Evolutionary conservation across 2,888 invertebrate species (phyloP), one percentile per base, ranked within the genome.

Genomic region (Brachyptera putata): DNA sequence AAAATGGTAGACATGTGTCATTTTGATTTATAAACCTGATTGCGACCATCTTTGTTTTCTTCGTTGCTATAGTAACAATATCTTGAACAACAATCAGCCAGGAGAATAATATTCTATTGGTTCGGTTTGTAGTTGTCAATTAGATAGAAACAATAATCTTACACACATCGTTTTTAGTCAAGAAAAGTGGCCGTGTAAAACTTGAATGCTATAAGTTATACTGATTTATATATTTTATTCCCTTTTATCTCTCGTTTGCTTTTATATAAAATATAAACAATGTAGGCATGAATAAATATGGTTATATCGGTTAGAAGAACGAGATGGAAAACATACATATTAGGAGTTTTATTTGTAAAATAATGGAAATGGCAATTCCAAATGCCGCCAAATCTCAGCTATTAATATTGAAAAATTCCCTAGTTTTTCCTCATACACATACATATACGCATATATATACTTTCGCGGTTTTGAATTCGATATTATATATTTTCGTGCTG

Each of bases 1-100:
- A 57, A 60, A 60, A 57, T 56, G 57, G 22, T 43, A 30, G 26
- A 16, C 25, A 24, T 57, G 60, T 60, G 60, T 57, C 56, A 49
- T 25, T 57, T 57, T 60, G 60, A 60, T 60, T 56, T 60, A 60
- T 56, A 16, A 18, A 4, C 9, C 22, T 30, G 46, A 22, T 9
- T 25, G 7, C 26, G 30, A n/a, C 14, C 49, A 26, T 50, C 49
- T 50, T 50, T 50, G 49, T 50, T 22, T 25, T n/a, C n/a, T n/a
- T n/a, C n/a, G n/a, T n/a, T n/a, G n/a, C n/a, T n/a, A n/a, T 50
- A n/a, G 26, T 18, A 26, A 26, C n/a, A 25, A 50, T 48, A 50
- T 50, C 49, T 25, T 18, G 16, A 25, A 30, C n/a, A 13, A 30
- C 30, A 50, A 50, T 50, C 49, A 26, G n/a, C n/a, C n/a, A n/a